Conservation (phyloP, 1,140 invertebrate genomes). For the Pseudomyrmex flavicornis region DNA sequence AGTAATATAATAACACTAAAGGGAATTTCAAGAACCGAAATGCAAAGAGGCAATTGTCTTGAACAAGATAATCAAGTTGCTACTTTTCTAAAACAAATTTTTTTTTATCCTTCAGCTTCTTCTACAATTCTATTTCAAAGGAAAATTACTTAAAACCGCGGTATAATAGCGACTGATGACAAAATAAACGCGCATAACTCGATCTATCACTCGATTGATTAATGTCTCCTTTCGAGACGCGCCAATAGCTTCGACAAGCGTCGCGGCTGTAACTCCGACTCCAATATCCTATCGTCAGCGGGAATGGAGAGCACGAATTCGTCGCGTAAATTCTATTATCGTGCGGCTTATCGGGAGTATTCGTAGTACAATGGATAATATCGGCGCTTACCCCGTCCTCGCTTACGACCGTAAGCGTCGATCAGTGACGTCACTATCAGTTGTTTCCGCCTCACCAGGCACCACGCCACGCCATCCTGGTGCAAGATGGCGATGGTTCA, state of each 20-base stretch:
- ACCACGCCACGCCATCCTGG: conserved; percentile 67
- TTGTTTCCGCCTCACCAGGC: conserved; percentile 82
- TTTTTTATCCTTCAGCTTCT: background rate
- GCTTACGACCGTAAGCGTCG: conserved; percentile 76
- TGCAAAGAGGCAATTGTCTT: no score
- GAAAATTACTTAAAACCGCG: no score
- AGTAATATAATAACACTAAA: no score
- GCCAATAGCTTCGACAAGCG: conserved; percentile 57
- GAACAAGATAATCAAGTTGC: no score
- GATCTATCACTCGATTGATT: conserved; percentile 27
- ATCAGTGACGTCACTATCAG: conserved; percentile 82
- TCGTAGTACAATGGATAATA: conserved; percentile 79
- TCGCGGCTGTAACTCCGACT: conserved; percentile 22
- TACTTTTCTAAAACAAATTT: no score
- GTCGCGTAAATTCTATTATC: conserved; percentile 76
- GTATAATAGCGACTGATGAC: conserved; percentile 5
- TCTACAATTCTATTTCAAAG: background rate
- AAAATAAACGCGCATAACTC: background rate
- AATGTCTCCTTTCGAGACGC: conserved; percentile 41
- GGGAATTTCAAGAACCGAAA: background rate
- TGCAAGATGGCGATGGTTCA: conserved; percentile 79
- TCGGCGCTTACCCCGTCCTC: conserved; percentile 78
- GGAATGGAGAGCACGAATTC: conserved; percentile 65
- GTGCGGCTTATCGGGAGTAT: conserved; percentile 67
- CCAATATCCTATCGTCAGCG: conserved; percentile 58